These are phyloP conservation scores for Athalia cordata DNA, from an alignment of 2,888 invertebrate species.

Conservation along the genomic window DNA sequence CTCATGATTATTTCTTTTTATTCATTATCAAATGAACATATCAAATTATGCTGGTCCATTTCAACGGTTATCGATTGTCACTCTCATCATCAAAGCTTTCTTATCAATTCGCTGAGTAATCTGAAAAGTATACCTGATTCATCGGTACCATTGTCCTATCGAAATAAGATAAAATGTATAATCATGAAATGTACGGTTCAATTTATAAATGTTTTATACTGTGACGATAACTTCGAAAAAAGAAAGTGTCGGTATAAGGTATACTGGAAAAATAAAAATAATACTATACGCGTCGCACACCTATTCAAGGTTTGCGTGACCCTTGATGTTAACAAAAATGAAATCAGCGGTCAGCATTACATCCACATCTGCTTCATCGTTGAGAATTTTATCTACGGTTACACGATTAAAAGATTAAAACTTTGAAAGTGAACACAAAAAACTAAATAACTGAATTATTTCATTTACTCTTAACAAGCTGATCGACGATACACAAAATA, in stretches of 20 bases:
- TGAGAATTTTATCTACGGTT: no score
- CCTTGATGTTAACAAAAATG: no score
- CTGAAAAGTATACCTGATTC: constrained; percentile 19
- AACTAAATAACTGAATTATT: no score
- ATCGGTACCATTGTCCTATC: background rate
- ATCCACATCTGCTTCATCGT: no score
- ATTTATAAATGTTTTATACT: constrained; percentile 13
- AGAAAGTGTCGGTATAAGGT: background rate
- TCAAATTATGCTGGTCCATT: constrained; percentile 7
- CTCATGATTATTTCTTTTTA: background rate
- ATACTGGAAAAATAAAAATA: background rate
- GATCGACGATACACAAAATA: background rate
- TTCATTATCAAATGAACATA: constrained; percentile 1
- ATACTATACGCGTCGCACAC: background rate
- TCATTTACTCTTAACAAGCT: no score
- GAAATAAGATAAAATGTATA: background rate
- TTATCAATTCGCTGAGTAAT: background rate
- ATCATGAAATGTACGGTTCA: background rate
- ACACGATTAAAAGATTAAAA: no score
- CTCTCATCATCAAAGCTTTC: background rate
- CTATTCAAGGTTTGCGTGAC: no score
- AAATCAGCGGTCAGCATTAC: no score
- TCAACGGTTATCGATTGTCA: background rate
- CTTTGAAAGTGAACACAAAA: no score
- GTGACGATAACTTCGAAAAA: background rate